Evolutionary conservation across 2,113 vertebrate genomes (phyloP).

Genomic region (Neodon shergylaensis): DNA sequence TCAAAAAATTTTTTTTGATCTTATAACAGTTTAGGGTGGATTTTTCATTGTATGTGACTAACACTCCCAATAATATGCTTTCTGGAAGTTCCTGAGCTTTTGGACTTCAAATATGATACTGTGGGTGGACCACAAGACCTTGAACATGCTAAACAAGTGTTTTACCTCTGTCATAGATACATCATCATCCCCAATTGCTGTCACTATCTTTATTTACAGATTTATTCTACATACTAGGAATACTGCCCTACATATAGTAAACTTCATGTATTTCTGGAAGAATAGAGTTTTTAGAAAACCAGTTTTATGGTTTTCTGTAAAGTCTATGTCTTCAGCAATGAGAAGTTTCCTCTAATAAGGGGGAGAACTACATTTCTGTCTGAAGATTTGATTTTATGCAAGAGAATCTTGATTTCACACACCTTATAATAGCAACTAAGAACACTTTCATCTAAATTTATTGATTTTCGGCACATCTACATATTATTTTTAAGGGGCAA

Average conservation of each 20-base stretch:
- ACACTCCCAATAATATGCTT: neutral
- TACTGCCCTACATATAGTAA: neutral
- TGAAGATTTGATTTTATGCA: neutral
- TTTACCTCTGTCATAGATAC: neutral
- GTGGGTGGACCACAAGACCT: neutral
- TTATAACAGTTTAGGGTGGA: neutral
- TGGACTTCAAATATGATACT: too few relatives aligned
- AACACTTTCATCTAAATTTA: neutral
- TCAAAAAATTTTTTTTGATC: neutral
- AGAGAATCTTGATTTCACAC: constrained; percentile 40
- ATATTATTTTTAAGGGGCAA: neutral
- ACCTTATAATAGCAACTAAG: constrained; percentile 49
- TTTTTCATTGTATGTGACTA: neutral
- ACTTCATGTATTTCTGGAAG: neutral
- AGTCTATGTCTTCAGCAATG: neutral
- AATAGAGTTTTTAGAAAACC: neutral
- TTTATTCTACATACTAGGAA: neutral
- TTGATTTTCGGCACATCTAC: neutral
- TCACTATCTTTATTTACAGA: neutral
- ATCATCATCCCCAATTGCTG: fast-evolving
- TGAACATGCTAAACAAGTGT: neutral
- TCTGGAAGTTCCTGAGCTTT: neutral
- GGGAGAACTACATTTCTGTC: too few relatives aligned
- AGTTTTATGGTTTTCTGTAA: neutral
- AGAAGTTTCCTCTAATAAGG: neutral